A percentile compares a stretch with the other conserved stretches of the same genome.
Conservation (phyloP, 2,888 invertebrate genomes). For the Cephus nigrinus region DNA sequence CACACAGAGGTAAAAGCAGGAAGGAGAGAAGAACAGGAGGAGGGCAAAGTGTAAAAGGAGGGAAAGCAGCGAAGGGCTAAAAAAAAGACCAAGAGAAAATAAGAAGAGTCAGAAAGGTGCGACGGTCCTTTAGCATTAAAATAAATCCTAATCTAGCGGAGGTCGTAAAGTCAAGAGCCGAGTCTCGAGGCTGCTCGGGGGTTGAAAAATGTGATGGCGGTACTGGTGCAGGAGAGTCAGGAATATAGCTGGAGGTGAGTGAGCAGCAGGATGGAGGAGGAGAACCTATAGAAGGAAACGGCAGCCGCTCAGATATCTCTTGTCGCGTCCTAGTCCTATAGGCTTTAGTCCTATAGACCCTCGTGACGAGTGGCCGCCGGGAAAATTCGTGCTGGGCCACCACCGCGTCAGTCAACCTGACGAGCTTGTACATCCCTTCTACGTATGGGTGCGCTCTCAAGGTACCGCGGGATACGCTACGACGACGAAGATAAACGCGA, state of each 20-base stretch:
- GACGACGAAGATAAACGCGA: no score
- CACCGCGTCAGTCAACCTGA: no score
- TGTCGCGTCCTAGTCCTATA: no score
- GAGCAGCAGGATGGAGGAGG: not conserved
- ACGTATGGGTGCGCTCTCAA: no score
- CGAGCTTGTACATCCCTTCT: no score
- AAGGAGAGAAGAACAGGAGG: not conserved
- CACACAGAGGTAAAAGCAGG: conserved; percentile 8
- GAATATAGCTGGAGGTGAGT: no score
- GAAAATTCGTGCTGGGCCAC: no score
- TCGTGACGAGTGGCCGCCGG: no score
- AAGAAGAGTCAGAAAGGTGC: conserved; percentile 2
- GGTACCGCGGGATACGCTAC: no score
- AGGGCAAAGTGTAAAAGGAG: not conserved
- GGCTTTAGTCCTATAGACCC: no score
- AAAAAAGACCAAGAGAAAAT: conserved; percentile 13
- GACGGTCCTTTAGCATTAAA: conserved; percentile 51
- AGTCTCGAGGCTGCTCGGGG: conserved; percentile 10
- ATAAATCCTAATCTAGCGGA: conserved; percentile 55
- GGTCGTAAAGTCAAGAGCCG: conserved; percentile 50
- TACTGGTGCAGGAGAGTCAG: no score
- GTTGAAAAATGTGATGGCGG: not conserved
- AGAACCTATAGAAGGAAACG: not conserved
- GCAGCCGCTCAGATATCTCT: no score
- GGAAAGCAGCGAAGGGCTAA: conserved; percentile 2